Evolutionary conservation across 2,797 vertebrate genomes (phyloP), one percentile per base, ranked within the genome.

Genomic region (Hirundo rustica): DNA sequence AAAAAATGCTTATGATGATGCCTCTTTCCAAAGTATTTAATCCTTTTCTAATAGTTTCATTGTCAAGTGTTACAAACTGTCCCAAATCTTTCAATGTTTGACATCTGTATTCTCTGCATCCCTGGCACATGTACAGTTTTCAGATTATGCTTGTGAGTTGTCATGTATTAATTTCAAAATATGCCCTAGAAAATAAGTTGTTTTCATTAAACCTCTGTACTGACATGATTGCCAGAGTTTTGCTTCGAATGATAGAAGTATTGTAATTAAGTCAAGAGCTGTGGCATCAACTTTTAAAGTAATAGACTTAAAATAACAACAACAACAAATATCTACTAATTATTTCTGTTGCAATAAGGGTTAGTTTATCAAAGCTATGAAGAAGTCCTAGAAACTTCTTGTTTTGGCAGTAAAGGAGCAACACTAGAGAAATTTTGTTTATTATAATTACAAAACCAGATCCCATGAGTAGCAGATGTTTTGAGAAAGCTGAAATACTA

Each of bases 381-480:
- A 75, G n/a, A 78, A 89, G 53, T 70, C 34, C 30, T 70, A 34
- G 9, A 80, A 62, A 42, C 14, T 16, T 65, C 18, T 45, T 93
- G 55, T 25, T 89, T 88, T 62, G 51, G 11, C 16, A 87, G 38
- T 77, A 72, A 76, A 65, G 29, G 18, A 90, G 21, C 42, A 75
- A 38, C 23, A 44, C 50, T 47, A 57, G 34, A 85, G 48, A 67
- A 81, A 66, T 68, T 68, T 64, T 10, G 14, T 77, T 92, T 92
- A 75, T 86, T 88, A 47, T 62, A 64, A 85, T 87, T 77, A 68
- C 48, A 67, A 75, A 94, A 93, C 34, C 38, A 76, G 55, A 62
- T 93, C 76, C 36, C 8, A 36, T 44, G 76, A 90, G 79, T 67
- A 92, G 50, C 88, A 96, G 86, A 85, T 88, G 57, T 87, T 95